Evolutionary conservation across 2,888 invertebrate species (phyloP).

Genomic region (Noctua pronuba): DNA sequence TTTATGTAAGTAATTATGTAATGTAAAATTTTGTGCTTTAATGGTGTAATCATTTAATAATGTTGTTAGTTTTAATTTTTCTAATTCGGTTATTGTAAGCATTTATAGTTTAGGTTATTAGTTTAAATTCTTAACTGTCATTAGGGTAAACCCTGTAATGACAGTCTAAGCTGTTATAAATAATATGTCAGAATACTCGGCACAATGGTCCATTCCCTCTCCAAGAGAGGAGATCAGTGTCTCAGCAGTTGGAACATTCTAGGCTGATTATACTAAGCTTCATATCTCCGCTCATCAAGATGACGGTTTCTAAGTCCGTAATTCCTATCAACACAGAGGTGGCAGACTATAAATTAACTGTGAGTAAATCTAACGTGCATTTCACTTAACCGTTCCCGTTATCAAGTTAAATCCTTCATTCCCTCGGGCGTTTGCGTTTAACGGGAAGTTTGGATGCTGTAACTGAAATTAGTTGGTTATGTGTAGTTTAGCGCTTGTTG

Average conservation of each 20-base stretch:
- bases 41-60: too few relatives aligned
- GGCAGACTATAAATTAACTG: slow-evolving; percentile 36
- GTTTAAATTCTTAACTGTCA: too few relatives aligned
- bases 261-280: background rate
- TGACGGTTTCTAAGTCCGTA: background rate
- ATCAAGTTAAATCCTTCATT: slow-evolving; percentile 53
- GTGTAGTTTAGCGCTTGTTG: background rate
- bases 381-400: slow-evolving; percentile 62
- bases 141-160: too few relatives aligned
- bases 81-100: too few relatives aligned
- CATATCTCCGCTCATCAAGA: background rate
- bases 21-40: too few relatives aligned
- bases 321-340: slow-evolving; percentile 30
- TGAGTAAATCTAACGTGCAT: slow-evolving; percentile 44
- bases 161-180: too few relatives aligned
- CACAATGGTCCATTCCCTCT: background rate
- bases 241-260: background rate
- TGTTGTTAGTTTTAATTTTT: too few relatives aligned
- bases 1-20: too few relatives aligned
- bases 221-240: background rate
- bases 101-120: too few relatives aligned
- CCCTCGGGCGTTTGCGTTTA: slow-evolving; percentile 44
- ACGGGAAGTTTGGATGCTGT: slow-evolving; percentile 36
- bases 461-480: slow-evolving; percentile 45
- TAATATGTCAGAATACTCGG: too few relatives aligned